Conservation (phyloP, 2,113 vertebrate species). For the Azemiops feae region DNA sequence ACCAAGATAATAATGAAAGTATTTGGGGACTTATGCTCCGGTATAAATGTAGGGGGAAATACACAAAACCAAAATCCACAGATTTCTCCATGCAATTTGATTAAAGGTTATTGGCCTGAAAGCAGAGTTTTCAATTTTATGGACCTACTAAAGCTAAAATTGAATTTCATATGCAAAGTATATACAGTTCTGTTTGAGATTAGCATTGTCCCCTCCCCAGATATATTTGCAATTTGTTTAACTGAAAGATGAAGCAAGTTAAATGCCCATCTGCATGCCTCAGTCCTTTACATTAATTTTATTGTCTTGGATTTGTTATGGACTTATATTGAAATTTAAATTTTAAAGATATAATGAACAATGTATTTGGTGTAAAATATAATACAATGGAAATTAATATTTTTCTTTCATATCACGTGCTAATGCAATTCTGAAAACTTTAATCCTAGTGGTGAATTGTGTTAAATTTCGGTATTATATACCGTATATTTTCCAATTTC, state of each 20-base stretch:
- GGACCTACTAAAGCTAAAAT: conserved; percentile 62
- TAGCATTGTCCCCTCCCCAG: conserved; percentile 60
- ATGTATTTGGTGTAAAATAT: background rate
- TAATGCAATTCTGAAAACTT: background rate
- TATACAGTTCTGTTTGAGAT: conserved; percentile 61
- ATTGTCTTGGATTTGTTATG: background rate
- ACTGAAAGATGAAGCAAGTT: conserved; percentile 64
- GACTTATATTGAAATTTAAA: background rate
- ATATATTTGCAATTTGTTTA: conserved; percentile 66
- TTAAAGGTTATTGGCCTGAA: conserved; percentile 61
- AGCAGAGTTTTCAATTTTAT: conserved; percentile 61
- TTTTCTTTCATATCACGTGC: background rate
- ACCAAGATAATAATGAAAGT: conserved; percentile 22
- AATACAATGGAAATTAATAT: background rate
- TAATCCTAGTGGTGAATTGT: background rate
- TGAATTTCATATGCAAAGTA: conserved; percentile 60
- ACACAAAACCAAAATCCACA: conserved; percentile 45
- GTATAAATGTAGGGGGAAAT: conserved; percentile 38
- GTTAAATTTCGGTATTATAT: background rate
- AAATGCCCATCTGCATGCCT: conserved; percentile 49
- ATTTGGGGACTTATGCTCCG: conserved; percentile 27
- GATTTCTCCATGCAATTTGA: conserved; percentile 49
- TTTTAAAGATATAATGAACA: background rate
- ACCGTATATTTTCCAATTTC: background rate
- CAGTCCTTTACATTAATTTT: conserved; percentile 54